Conservation (phyloP, 2,113 vertebrate species). For the Pseudorhombus dupliciocellatus region DNA sequence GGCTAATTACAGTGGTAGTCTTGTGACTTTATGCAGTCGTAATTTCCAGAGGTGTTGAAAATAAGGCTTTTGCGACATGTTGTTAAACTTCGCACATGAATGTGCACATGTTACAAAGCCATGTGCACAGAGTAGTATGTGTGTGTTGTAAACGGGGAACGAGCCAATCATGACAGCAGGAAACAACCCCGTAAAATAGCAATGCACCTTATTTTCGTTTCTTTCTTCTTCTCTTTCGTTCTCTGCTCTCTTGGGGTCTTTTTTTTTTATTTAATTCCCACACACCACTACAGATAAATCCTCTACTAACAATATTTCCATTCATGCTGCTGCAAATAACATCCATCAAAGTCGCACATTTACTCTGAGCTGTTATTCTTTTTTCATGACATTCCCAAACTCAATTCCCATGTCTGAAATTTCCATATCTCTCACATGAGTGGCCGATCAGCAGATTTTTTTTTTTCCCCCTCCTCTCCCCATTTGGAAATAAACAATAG, state of each 20-base stretch:
- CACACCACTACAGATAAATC: slow-evolving; percentile 53
- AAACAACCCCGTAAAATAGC: slow-evolving; percentile 39
- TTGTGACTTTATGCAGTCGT: slow-evolving; percentile 52
- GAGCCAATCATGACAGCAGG: slow-evolving; percentile 27
- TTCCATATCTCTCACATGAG: slow-evolving; percentile 48
- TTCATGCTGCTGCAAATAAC: slow-evolving; percentile 45
- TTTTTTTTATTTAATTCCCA: slow-evolving; percentile 57
- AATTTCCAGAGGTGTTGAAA: slow-evolving; percentile 63
- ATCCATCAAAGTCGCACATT: slow-evolving; percentile 45
- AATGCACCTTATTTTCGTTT: slow-evolving; percentile 30
- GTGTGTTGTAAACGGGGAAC: background rate
- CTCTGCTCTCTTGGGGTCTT: background rate
- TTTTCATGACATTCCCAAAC: slow-evolving; percentile 36
- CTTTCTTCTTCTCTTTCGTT: background rate
- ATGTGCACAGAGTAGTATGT: background rate
- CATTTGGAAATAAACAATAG: slow-evolving; percentile 57
- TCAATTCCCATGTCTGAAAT: slow-evolving; percentile 60
- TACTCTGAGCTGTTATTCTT: slow-evolving; percentile 27
- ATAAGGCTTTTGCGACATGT: slow-evolving; percentile 24
- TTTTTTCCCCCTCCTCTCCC: slow-evolving; percentile 3
- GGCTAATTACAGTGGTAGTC: slow-evolving; percentile 59
- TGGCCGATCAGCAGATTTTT: slow-evolving; percentile 47
- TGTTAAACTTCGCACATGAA: background rate
- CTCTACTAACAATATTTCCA: slow-evolving; percentile 59
- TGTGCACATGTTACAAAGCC: background rate